Conservation (phyloP, 2,113 vertebrate species). For the human (Homo sapiens) region GRCh38 chr7:152678001-152678500, state of each 20-base stretch:
- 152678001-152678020: background rate
- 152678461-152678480: background rate
- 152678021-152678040: background rate
- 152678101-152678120: background rate
- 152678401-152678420: background rate
- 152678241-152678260: background rate
- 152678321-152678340: too few species aligned
- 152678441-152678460: background rate
- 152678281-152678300: too few species aligned
- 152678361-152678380: too few species aligned
- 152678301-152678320: too few species aligned
- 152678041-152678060: background rate
- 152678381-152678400: background rate
- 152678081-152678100: background rate
- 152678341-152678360: too few species aligned
- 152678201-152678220: background rate
- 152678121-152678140: background rate
- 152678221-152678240: background rate
- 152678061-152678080: background rate
- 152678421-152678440: background rate
- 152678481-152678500: background rate
- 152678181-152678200: background rate
- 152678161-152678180: background rate
- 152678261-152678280: too few species aligned
- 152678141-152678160: background rate